phyloP scores from a whole-genome alignment of 2,888 invertebrate genomes.

The Rhorus exstirpatorius region DNA sequence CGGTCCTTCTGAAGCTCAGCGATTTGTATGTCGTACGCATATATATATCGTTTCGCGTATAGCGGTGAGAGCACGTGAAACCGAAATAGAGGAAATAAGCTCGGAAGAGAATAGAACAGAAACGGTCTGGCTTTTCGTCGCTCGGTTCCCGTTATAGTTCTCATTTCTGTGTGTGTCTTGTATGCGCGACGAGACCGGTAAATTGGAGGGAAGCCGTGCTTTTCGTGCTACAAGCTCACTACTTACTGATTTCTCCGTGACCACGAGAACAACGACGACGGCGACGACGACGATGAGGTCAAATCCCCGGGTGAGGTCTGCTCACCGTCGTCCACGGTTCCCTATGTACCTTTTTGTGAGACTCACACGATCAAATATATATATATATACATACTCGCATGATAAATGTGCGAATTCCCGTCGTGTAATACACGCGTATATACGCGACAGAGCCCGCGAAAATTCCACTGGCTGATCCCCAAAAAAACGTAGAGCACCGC shows the following conservation, averaged over 20 bases:
- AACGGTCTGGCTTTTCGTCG: constrained; percentile 68
- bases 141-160: constrained; percentile 68
- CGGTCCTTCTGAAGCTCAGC: too few species aligned
- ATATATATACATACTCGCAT: too few species aligned
- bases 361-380: constrained; percentile 6
- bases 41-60: constrained; percentile 24
- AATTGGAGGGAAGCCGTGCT: constrained; percentile 65
- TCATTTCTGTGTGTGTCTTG: constrained; percentile 9
- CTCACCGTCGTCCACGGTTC: constrained; percentile 35
- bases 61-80: constrained; percentile 39
- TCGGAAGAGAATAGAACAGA: constrained; percentile 74
- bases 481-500: too few species aligned
- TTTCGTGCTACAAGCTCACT: constrained; percentile 61
- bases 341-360: constrained; percentile 26
- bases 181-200: constrained; percentile 67
- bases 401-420: too few species aligned
- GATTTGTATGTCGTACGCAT: neutral
- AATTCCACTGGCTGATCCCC: too few species aligned
- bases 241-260: constrained; percentile 48
- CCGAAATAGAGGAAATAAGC: constrained; percentile 72
- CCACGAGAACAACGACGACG: constrained; percentile 53
- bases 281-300: constrained; percentile 51
- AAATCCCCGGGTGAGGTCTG: constrained; percentile 58
- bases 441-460: too few species aligned
- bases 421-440: too few species aligned